Evolutionary conservation across 1,140 invertebrate genomes (phyloP).

Genomic region (Danaus plexippus): DNA sequence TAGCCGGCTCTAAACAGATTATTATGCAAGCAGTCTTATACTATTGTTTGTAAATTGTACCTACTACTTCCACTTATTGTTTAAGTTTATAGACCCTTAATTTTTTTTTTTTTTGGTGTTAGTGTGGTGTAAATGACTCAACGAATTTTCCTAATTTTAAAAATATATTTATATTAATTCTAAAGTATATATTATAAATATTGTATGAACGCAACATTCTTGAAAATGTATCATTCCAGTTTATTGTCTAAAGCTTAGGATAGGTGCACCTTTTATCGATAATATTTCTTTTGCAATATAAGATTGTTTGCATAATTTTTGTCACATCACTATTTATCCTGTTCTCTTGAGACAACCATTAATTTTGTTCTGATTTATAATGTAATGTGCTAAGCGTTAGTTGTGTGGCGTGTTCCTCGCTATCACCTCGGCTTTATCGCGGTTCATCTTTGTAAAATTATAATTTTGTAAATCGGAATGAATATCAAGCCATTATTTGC

Average conservation of each 20-base stretch:
- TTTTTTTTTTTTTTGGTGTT: constrained; percentile 27
- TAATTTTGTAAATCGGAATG: constrained; percentile 40
- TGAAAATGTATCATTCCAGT: constrained; percentile 69
- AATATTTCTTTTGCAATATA: constrained; percentile 28
- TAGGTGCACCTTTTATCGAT: constrained; percentile 54
- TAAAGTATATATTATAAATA: constrained; percentile 39
- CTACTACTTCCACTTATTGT: constrained; percentile 34
- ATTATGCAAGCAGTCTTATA: constrained; percentile 46
- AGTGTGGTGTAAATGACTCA: constrained; percentile 33
- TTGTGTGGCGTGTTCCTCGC: constrained; percentile 27
- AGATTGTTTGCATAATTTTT: constrained; percentile 55
- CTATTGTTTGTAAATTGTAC: constrained; percentile 32
- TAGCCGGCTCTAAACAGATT: constrained; percentile 42
- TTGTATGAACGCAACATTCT: constrained; percentile 64
- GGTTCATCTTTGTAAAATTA: constrained; percentile 21
- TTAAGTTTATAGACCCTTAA: constrained; percentile 37
- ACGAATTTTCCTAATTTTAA: constrained; percentile 33
- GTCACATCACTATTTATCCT: constrained; percentile 48
- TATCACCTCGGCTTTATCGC: constrained; percentile 33
- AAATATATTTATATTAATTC: constrained; percentile 33
- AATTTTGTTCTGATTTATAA: constrained; percentile 31
- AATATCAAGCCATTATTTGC: constrained; percentile 63
- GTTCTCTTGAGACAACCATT: constrained; percentile 33
- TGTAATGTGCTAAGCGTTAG: constrained; percentile 37
- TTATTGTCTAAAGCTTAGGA: constrained; percentile 64